phyloP scores from a whole-genome alignment of 1,140 invertebrate genomes.

The Dysdera silvatica region DNA sequence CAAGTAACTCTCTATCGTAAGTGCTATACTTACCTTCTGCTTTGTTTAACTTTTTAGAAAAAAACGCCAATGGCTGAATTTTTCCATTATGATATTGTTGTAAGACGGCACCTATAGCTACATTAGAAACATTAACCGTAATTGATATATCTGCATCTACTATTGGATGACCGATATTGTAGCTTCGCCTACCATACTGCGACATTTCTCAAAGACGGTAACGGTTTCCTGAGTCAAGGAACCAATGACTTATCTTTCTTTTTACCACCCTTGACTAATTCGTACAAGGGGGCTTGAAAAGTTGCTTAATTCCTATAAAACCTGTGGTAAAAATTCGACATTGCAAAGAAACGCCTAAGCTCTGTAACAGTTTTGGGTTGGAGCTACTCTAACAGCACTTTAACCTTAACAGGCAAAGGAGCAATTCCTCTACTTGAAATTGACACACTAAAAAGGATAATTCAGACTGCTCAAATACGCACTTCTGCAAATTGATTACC shows the following conservation, averaged over 20 bases:
- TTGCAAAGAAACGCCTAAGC: background rate
- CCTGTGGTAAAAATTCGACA: background rate
- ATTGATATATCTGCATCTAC: conserved; percentile 12
- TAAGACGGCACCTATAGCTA: conserved; percentile 21
- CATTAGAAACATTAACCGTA: conserved; percentile 19
- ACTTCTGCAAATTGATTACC: background rate
- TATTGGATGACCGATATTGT: conserved; percentile 13
- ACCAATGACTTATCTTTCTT: conserved; percentile 24
- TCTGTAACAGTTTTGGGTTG: background rate
- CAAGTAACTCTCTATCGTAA: conserved; percentile 8
- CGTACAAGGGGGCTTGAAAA: background rate
- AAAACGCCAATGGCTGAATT: conserved; percentile 30
- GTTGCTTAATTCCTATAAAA: background rate
- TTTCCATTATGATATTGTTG: background rate
- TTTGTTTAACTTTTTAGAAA: conserved; percentile 20
- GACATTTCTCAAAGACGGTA: conserved; percentile 43
- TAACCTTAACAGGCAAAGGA: background rate
- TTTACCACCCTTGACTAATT: background rate
- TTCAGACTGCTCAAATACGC: background rate
- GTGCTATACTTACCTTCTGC: background rate
- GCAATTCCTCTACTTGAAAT: background rate
- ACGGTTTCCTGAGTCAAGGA: conserved; percentile 19
- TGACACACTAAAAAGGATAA: background rate
- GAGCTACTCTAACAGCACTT: background rate
- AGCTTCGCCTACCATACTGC: conserved; percentile 34